These are phyloP conservation scores for Drosophila testacea DNA, from an alignment of 2,888 invertebrate genomes.

Conservation along the genomic window DNA sequence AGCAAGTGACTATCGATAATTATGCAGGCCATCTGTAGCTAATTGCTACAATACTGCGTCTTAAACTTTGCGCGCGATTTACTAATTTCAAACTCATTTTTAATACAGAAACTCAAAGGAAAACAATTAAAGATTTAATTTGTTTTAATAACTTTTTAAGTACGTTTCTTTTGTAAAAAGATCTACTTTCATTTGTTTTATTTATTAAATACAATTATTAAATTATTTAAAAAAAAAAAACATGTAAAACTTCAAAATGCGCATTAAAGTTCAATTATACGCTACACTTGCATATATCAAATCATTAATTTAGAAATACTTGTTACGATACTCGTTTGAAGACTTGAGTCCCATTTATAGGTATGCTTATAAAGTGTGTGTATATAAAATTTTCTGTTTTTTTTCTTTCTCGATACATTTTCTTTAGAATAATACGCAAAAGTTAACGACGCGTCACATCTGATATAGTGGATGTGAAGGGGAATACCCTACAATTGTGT, in stretches of 20 bases:
- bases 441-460: slow-evolving; percentile 46
- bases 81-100: not conserved
- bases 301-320: slow-evolving; percentile 76
- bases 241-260: slow-evolving; percentile 80
- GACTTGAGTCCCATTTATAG: slow-evolving; percentile 46
- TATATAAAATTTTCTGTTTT: slow-evolving; percentile 19
- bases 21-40: slow-evolving; percentile 4
- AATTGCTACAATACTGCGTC: slow-evolving; percentile 21
- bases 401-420: slow-evolving; percentile 31
- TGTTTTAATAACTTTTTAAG: slow-evolving; percentile 77
- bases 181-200: slow-evolving; percentile 58
- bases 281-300: slow-evolving; percentile 42
- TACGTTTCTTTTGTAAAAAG: slow-evolving; percentile 69
- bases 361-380: slow-evolving; percentile 29
- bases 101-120: not conserved
- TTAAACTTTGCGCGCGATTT: not conserved
- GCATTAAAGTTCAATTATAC: slow-evolving; percentile 64
- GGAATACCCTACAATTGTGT: slow-evolving; percentile 35
- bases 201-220: slow-evolving; percentile 71
- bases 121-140: slow-evolving; percentile 30
- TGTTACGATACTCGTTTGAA: slow-evolving; percentile 53
- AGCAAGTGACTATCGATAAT: not conserved
- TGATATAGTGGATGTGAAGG: slow-evolving; percentile 16
- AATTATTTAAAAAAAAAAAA: slow-evolving; percentile 74
- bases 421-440: slow-evolving; percentile 72